phyloP scores from a whole-genome alignment of 2,888 invertebrate genomes.

The Gastracanthus pulcherrimus region DNA sequence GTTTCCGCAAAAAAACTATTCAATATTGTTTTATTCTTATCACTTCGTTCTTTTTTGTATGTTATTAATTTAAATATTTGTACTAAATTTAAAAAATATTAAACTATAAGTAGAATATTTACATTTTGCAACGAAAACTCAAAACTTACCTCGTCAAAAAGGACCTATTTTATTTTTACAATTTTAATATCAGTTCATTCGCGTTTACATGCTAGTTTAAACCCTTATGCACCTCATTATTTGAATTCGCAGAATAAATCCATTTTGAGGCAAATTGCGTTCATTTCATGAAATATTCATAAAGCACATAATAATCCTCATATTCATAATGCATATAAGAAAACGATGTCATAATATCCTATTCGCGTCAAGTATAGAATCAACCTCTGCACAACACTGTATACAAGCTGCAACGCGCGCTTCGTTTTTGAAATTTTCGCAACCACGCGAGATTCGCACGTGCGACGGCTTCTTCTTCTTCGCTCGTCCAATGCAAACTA shows the following conservation, averaged over 20 bases:
- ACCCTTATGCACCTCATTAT: no score
- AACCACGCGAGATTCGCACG: not conserved
- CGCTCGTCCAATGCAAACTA: no score
- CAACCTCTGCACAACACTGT: not conserved
- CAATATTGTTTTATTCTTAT: no score
- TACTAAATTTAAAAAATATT: not conserved
- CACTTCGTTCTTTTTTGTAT: no score
- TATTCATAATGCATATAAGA: not conserved
- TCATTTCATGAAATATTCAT: slow-evolving; percentile 15
- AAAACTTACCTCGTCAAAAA: no score
- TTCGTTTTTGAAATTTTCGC: slow-evolving; percentile 17
- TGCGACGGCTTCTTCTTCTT: not conserved
- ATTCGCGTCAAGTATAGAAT: slow-evolving; percentile 1
- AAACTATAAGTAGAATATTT: not conserved
- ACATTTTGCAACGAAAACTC: not conserved
- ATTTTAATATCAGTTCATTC: no score
- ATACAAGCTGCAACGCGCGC: not conserved
- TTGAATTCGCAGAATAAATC: no score
- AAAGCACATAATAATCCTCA: not conserved
- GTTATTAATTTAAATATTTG: no score
- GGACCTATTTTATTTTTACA: no score
- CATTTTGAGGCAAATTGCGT: not conserved
- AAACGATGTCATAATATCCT: not conserved
- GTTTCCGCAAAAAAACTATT: no score
- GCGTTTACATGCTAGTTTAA: no score